Base-by-base conservation (phyloP, 1,140 invertebrate genomes). In the Araneus ventricosus region DNA sequence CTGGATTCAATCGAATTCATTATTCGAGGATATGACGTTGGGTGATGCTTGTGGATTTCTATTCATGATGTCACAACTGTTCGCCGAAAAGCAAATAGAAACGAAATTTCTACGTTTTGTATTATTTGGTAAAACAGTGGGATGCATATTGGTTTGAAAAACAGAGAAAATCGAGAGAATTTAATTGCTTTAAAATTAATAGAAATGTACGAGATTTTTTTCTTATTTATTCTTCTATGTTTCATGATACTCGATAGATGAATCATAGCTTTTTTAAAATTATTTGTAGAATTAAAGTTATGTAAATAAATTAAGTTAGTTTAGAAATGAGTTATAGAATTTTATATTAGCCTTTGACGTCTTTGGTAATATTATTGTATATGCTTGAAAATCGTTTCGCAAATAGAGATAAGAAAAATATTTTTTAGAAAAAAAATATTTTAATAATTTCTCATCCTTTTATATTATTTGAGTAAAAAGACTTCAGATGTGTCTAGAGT, bases 1-100 rank as follows among this genome's bases (percentile, higher is more conserved):
- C 45, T 41, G 45, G 27, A 14, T 84, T 84, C 30, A 61, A 59
- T 86, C 30, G 84, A 86, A 88, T 88, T 88, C 52, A 67, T 88
- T 88, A 70, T 88, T 88, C 61, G 5, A 10, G 22, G 52, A 37
- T 59, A 61, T 34, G 34, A 52, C 22, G 67, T 34, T 63, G 84
- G 41, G 10, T 86, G n/a, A 34, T 59, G 34, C 22, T 57, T 4
- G 0, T 87, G 34, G 41, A 61, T 87, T 87, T 87, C 85, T 87
- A 45, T 87, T 87, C 85, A 87, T 63, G 6, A 17, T 10, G 57
- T 34, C 85, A 87, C n/a, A 61, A 22, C 10, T 34, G 22, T 30
- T 37, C 6, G 22, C 24, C 22, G 27, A 37, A 87, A 61, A 87
- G 85, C 80, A 82, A 82, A 82, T 82, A 82, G 70, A 34, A 34